phyloP scores from a whole-genome alignment of 2,888 invertebrate species.

The Pheosia tremula region DNA sequence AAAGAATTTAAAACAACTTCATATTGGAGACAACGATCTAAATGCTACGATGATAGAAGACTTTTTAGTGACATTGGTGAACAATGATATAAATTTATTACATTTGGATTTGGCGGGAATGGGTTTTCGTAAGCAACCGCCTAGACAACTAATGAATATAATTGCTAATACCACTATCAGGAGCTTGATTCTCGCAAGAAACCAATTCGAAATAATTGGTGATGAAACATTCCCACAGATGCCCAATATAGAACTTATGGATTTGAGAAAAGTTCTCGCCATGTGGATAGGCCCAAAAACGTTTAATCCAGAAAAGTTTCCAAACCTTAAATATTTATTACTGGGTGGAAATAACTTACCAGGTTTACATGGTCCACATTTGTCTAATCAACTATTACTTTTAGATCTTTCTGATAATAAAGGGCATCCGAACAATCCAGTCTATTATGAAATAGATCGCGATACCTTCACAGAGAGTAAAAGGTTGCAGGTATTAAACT shows the following conservation, averaged over 20 bases:
- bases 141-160: constrained; percentile 70
- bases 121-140: constrained; percentile 81
- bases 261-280: constrained; percentile 81
- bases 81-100: constrained; percentile 67
- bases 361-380: constrained; percentile 77
- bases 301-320: constrained; percentile 74
- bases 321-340: constrained; percentile 78
- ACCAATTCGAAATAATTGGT: constrained; percentile 82
- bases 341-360: constrained; percentile 82
- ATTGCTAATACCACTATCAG: constrained; percentile 80
- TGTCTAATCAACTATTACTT: constrained; percentile 73
- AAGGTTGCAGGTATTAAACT: constrained; percentile 74
- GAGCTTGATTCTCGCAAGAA: constrained; percentile 74
- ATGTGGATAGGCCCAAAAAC: constrained; percentile 74
- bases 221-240: constrained; percentile 82
- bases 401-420: constrained; percentile 82
- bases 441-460: constrained; percentile 79
- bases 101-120: constrained; percentile 78
- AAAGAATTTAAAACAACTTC: constrained; percentile 68
- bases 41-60: constrained; percentile 68
- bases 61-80: constrained; percentile 63
- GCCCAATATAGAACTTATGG: constrained; percentile 80
- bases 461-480: constrained; percentile 78
- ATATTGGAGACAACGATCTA: constrained; percentile 82
- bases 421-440: constrained; percentile 63